A percentile compares a stretch with the other conserved stretches of the same genome.
Conservation (phyloP, 2,113 vertebrate genomes). For the Equus quagga region DNA sequence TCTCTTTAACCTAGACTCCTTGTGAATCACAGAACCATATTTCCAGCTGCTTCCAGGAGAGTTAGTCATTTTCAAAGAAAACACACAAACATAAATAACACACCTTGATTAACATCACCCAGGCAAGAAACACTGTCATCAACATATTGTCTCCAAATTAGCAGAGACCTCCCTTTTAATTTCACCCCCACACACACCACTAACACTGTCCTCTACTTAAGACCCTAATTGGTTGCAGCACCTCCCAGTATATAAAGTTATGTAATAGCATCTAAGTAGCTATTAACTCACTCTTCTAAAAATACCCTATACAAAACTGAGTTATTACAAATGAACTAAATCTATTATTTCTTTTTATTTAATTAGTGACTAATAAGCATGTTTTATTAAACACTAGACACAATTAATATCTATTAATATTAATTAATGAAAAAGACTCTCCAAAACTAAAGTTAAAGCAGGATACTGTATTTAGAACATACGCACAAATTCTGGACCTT, state of each 20-base stretch:
- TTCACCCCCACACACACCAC: background rate
- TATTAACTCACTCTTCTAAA: slow-evolving; percentile 29
- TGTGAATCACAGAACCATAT: slow-evolving; percentile 10
- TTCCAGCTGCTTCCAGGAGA: background rate
- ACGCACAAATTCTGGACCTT: background rate
- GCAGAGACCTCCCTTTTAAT: background rate
- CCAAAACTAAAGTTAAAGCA: slow-evolving; percentile 23
- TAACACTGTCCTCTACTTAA: background rate
- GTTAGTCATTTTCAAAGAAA: slow-evolving; percentile 45
- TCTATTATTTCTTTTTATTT: background rate
- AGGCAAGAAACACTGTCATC: background rate
- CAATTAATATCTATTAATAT: slow-evolving; percentile 17
- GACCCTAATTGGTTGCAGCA: background rate
- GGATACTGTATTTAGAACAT: slow-evolving; percentile 4
- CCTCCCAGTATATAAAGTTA: background rate
- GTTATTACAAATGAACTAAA: background rate
- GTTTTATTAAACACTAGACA: slow-evolving; percentile 31
- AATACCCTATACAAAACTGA: background rate
- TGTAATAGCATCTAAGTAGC: background rate
- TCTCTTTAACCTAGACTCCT: background rate
- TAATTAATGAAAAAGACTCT: background rate
- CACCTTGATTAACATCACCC: background rate
- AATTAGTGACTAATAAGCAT: background rate
- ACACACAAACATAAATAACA: background rate
- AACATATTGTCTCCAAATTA: background rate